A percentile compares a stretch with the other conserved stretches of the same genome.
These are phyloP conservation scores for Palythoa grandis DNA, from an alignment of 92 coral and sea anemone species.

Conservation along the genomic window DNA sequence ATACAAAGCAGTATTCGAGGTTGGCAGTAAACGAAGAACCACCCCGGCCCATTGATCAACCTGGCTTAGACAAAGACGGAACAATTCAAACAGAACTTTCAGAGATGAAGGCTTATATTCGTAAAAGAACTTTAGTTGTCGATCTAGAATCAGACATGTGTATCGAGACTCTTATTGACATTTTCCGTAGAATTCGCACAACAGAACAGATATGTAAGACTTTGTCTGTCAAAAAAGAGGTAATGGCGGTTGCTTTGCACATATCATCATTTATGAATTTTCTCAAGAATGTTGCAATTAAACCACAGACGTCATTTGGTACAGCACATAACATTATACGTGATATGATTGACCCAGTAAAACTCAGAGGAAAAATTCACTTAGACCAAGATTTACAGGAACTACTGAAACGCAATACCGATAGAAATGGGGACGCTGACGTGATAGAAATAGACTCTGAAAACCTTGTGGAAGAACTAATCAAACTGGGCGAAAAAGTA, in stretches of 20 bases:
- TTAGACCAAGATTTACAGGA: neutral
- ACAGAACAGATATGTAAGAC: neutral
- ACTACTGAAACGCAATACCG: neutral
- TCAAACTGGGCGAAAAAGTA: slow-evolving; percentile 24
- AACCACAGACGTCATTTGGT: neutral
- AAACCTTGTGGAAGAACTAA: slow-evolving; percentile 1
- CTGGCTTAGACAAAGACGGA: neutral
- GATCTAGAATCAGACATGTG: neutral
- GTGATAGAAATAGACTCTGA: neutral
- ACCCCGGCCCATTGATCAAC: neutral
- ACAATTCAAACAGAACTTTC: neutral
- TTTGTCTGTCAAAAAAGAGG: neutral
- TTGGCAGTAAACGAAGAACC: neutral
- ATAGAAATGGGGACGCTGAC: neutral
- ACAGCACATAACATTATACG: neutral
- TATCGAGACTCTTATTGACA: neutral
- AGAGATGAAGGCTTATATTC: slow-evolving; percentile 2
- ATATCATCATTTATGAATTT: neutral
- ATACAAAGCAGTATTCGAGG: neutral
- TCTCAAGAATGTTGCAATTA: neutral
- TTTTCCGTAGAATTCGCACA: neutral
- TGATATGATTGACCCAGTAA: neutral
- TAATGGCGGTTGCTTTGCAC: slow-evolving; percentile 1
- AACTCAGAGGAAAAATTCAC: neutral
- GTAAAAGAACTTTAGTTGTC: neutral